These are phyloP conservation scores for Chaetodon trifascialis DNA, from an alignment of 2,113 vertebrate species.

Conservation along the genomic window DNA sequence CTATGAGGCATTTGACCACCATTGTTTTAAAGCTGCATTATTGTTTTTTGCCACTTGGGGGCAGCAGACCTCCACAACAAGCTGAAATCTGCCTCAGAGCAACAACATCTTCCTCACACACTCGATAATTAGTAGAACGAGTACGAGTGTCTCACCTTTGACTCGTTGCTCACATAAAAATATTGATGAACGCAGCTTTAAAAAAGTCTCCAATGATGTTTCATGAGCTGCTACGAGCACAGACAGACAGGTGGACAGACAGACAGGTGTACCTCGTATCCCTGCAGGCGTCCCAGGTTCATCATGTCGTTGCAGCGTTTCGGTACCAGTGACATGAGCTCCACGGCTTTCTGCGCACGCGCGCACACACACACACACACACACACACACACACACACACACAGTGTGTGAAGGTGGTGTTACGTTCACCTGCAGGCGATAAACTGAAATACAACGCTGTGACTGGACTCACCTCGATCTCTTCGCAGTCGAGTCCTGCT, in stretches of 20 bases:
- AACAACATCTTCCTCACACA: too few relatives aligned
- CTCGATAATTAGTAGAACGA: too few relatives aligned
- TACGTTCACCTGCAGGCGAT: too few relatives aligned
- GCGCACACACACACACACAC: not conserved
- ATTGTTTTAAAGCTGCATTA: not conserved
- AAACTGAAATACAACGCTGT: too few relatives aligned
- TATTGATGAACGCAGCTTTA: not conserved
- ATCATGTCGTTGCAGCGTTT: constrained; percentile 99
- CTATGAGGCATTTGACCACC: not conserved
- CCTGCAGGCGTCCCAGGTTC: constrained; percentile 97
- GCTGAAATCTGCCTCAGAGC: too few relatives aligned
- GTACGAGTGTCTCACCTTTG: too few relatives aligned
- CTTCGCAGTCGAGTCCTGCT: constrained; percentile 93
- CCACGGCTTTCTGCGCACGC: constrained; percentile 86
- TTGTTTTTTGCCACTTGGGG: not conserved
- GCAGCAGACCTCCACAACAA: not conserved
- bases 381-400: too few relatives aligned
- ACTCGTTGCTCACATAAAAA: not conserved
- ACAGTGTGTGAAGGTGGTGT: too few relatives aligned
- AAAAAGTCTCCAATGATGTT: too few relatives aligned
- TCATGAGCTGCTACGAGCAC: too few relatives aligned
- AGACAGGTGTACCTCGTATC: constrained; percentile 90
- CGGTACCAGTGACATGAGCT: constrained; percentile 97
- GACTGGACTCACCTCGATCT: constrained; percentile 88
- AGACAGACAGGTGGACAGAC: not conserved